Base-by-base conservation (phyloP, 2,797 vertebrate genomes). In the Merluccius polli region DNA sequence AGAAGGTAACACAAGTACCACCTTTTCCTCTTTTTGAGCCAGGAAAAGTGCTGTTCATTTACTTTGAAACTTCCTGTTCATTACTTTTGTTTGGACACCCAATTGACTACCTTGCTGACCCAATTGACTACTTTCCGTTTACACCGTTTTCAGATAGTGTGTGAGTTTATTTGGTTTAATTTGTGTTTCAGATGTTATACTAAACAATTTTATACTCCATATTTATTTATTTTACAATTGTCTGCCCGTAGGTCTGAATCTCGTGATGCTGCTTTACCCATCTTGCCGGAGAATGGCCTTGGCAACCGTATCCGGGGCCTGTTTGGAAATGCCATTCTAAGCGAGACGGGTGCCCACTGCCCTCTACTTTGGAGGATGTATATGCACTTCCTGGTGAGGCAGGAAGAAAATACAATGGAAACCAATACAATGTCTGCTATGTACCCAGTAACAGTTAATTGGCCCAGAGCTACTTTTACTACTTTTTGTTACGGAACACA, bases 301-400 rank as follows among this genome's bases (percentile, higher is more conserved):
- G 92, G 93, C 44, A 95, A 99, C 86, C 95, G 97, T 10, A 97
- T 99, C 88, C 80, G 91, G 30, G 92, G 91, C 71, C 91, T 99
- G 4, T 98, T 97, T 92, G 97, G 98, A 88, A 94, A 88, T 0
- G 93, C 96, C 1, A 77, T 93, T 75, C 91, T 87, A 83, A 95
- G 91, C 18, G 94, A 96, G 80, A 87, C 48, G 2, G 96, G 97
- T 2, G 82, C 93, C 79, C 94, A 92, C 67, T 98, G 97, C 80
- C 96, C 96, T 11, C 88, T 99, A 75, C 91, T 99, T 21, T 99
- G 98, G 98, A 95, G 97, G 84, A 95, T 98, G 94, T 98, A 98
- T 89, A 87, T 99, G 84, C 90, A 93, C 78, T 99, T 97, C 74
- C 87, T 95, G 95, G 97, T 99, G 90, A 95, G 94, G 78, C 7